Base-by-base conservation (phyloP, 2,113 vertebrate species). In the Anhinga rufa region DNA sequence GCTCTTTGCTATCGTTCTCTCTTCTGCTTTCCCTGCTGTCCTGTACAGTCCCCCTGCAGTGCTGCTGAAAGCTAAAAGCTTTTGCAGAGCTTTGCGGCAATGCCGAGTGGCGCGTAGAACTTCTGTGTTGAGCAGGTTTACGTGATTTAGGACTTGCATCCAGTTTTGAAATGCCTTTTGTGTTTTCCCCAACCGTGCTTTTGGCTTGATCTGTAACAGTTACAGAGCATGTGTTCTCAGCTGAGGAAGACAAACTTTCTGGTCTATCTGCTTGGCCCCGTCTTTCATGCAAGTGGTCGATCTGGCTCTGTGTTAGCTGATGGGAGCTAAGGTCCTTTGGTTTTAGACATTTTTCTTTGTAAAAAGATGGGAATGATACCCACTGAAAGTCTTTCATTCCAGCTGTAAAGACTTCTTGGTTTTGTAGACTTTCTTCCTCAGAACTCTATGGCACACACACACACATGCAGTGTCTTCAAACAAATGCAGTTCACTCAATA, bases 341-440 rank as follows among this genome's bases (percentile, higher is more conserved):
- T 3, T 62, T 55, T 24, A 32, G 36, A 36, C 1, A 1, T 46
- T 91, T 34, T 61, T 92, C 91, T 52, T 77, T 54, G 74, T 28
- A 60, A 54, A 96, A 96, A 65, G 62, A 26, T 32, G 97, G 97
- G 42, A 97, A 76, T 4, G 93, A 42, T 9, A 70, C 38, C 96
- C 97, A 98, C 12, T 85, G 54, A n/a, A 98, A 97, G 11, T 76
- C 92, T 80, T 86, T 89, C 2, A 6, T 74, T 85, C 96, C 94
- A 2, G 87, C 9, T 44, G 85, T 91, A 58, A 98, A 97, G 31
- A 93, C 60, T 78, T 97, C 96, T 26, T 71, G 83, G 4, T 75
- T 36, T 32, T 28, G 88, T 46, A 28, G 83, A 15, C 42, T 85
- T 42, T 86, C 48, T 58, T 80, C 94, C n/a, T 80, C 25, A 8